phyloP scores from a whole-genome alignment of 2,113 vertebrate genomes.

The Castor canadensis region DNA sequence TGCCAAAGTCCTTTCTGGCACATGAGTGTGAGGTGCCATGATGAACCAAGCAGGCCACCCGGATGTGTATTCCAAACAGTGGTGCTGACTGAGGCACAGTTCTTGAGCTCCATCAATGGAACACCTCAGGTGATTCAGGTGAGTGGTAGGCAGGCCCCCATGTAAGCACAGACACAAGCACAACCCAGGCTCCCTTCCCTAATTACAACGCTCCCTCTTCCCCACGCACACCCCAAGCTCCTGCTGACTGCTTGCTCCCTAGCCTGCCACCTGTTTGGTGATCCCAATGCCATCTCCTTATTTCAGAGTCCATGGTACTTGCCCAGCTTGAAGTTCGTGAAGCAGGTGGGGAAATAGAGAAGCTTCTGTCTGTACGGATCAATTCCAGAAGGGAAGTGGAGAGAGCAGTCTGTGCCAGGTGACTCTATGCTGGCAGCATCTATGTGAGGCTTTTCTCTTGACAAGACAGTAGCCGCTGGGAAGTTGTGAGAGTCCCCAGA shows the following conservation, averaged over 20 bases:
- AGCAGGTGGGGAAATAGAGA: neutral
- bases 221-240: neutral
- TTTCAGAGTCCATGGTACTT: neutral
- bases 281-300: neutral
- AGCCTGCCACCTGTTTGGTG: neutral
- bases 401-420: neutral
- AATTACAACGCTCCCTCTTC: neutral
- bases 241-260: neutral
- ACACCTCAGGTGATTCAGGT: neutral
- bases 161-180: fast-evolving
- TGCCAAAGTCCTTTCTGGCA: neutral
- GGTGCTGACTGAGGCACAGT: neutral
- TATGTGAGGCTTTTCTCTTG: neutral
- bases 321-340: neutral
- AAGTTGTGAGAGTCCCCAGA: neutral
- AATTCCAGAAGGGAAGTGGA: neutral
- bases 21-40: neutral
- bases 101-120: neutral
- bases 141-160: neutral
- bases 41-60: too few relatives aligned
- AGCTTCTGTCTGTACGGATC: neutral
- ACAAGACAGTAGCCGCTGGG: neutral
- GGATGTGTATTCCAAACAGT: neutral
- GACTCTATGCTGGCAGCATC: neutral
- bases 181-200: neutral